Evolutionary conservation across 2,888 invertebrate genomes (phyloP).

Genomic region (Boloria selene): DNA sequence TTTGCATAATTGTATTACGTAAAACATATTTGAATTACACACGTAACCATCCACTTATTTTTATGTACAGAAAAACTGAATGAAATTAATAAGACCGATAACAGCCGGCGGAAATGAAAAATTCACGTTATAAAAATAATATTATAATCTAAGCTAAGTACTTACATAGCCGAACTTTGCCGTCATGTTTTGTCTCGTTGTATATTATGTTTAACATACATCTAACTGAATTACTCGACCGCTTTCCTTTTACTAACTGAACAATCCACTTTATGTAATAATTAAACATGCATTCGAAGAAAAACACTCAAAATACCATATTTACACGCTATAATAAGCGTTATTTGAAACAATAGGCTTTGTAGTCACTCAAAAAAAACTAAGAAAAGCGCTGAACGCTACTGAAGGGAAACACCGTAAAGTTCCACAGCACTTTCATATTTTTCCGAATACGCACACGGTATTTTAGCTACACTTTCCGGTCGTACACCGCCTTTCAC

Average conservation of each 20-base stretch:
- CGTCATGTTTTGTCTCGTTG: conserved; percentile 83
- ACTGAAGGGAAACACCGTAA: conserved; percentile 63
- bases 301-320: conserved; percentile 73
- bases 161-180: conserved; percentile 83
- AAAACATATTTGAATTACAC: conserved; percentile 17
- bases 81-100: conserved; percentile 38
- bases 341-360: conserved; percentile 75
- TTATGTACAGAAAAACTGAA: conserved; percentile 37
- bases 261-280: conserved; percentile 78
- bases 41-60: conserved; percentile 29
- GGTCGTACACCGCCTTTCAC: conserved; percentile 58
- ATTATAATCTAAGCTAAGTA: conserved; percentile 42
- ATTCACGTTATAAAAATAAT: conserved; percentile 37
- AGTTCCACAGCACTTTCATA: conserved; percentile 77
- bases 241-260: conserved; percentile 73
- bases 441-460: conserved; percentile 67
- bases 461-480: conserved; percentile 59
- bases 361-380: conserved; percentile 68
- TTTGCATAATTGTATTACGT: conserved; percentile 18
- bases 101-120: conserved; percentile 39
- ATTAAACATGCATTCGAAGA: conserved; percentile 73
- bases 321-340: conserved; percentile 62
- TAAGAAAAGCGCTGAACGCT: conserved; percentile 62
- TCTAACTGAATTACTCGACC: conserved; percentile 79
- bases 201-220: conserved; percentile 80